Conservation (phyloP, 1,140 invertebrate genomes). For the Drosophila nannoptera region DNA sequence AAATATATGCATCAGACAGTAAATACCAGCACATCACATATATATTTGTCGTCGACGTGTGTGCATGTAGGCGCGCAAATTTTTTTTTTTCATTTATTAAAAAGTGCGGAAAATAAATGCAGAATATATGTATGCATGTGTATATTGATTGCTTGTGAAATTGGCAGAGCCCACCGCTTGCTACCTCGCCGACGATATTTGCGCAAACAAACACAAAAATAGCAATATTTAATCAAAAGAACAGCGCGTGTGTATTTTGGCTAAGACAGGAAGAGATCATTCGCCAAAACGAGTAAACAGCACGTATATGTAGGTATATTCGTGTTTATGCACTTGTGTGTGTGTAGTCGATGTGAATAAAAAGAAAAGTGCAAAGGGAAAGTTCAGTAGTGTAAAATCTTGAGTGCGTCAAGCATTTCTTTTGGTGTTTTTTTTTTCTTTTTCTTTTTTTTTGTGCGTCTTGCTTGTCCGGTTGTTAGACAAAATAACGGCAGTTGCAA, state of each 20-base stretch:
- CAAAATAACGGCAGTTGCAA: conserved; percentile 36
- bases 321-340: conserved; percentile 9
- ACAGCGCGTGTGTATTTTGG: conserved; percentile 37
- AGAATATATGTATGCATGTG: conserved; percentile 11
- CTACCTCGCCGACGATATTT: conserved; percentile 14
- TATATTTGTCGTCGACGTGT: conserved; percentile 3
- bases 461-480: conserved; percentile 21
- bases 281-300: conserved; percentile 54
- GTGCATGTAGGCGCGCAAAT: conserved; percentile 28
- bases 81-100: conserved; percentile 25
- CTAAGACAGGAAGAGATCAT: conserved; percentile 61
- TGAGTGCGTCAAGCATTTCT: conserved; percentile 28
- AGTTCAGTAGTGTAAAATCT: conserved; percentile 60
- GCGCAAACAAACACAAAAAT: conserved; percentile 58
- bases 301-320: conserved; percentile 16
- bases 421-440: conserved; percentile 22
- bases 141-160: conserved; percentile 23
- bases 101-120: conserved; percentile 39
- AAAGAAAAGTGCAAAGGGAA: conserved; percentile 75
- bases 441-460: conserved; percentile 5
- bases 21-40: conserved; percentile 2
- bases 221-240: conserved; percentile 62
- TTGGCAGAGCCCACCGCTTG: conserved; percentile 24
- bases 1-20: conserved; percentile 10
- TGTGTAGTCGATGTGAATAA: conserved; percentile 41